Conservation (phyloP, 2,797 vertebrate genomes). For the Clangula hyemalis region DNA sequence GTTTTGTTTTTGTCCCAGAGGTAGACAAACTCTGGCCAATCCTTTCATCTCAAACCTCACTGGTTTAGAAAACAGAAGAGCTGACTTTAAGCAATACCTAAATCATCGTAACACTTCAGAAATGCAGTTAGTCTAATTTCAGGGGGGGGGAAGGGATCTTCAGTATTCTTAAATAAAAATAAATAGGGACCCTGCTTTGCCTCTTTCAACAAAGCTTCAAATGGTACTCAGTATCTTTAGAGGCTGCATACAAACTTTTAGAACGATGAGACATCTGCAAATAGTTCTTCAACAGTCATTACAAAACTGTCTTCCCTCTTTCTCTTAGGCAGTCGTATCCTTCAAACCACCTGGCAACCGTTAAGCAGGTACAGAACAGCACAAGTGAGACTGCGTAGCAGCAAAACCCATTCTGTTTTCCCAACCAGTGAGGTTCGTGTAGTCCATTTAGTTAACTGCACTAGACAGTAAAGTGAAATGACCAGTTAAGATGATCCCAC, state of each 20-base stretch:
- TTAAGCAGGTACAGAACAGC: neutral
- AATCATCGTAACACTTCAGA: neutral
- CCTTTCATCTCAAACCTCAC: conserved; percentile 78
- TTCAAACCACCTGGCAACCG: neutral
- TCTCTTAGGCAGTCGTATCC: neutral
- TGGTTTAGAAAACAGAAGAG: conserved; percentile 80
- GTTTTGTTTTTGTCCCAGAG: conserved; percentile 78
- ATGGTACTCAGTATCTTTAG: neutral
- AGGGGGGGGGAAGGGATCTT: neutral
- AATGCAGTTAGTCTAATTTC: neutral
- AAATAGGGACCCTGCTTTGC: conserved; percentile 64
- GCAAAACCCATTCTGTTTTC: conserved; percentile 57
- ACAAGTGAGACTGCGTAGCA: neutral
- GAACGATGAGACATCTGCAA: neutral
- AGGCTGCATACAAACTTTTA: neutral
- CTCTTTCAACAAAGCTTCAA: conserved; percentile 48
- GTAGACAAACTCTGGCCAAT: conserved; percentile 83
- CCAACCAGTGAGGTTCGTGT: conserved; percentile 73
- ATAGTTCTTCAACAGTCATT: neutral
- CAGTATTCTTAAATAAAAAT: conserved; percentile 68
- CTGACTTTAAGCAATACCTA: conserved; percentile 20
- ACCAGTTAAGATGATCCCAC: conserved; percentile 83
- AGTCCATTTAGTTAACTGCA: conserved; percentile 47
- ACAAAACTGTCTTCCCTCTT: conserved; percentile 2
- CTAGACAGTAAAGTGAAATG: conserved; percentile 85